Evolutionary conservation across 2,113 vertebrate species (phyloP).

Genomic region (Bos javanicus): DNA sequence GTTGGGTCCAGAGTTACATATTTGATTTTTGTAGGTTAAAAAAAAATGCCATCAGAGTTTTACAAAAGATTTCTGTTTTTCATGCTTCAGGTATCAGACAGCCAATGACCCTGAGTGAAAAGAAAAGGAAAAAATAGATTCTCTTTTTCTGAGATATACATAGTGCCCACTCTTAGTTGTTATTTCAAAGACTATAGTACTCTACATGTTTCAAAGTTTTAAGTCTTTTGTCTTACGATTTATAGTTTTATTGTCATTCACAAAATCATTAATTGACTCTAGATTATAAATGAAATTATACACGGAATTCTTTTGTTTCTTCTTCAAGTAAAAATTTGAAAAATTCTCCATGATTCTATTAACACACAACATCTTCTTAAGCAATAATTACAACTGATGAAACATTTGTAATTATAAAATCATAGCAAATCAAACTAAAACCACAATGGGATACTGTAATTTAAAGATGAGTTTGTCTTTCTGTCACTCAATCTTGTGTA

Average conservation of each 20-base stretch:
- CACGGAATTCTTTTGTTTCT: neutral
- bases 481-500: neutral
- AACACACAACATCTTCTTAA: neutral
- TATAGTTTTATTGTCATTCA: neutral
- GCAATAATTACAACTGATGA: neutral
- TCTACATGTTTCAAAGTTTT: neutral
- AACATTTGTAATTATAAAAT: neutral
- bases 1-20: neutral
- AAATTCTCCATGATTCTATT: neutral
- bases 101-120: neutral
- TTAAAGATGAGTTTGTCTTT: neutral
- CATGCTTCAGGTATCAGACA: neutral
- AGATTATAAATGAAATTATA: neutral
- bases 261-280: neutral
- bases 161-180: neutral
- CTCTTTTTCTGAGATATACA: neutral
- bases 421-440: slow-evolving; percentile 8
- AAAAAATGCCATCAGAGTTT: neutral
- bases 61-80: slow-evolving; percentile 33
- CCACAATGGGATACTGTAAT: neutral
- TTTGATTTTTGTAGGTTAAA: slow-evolving; percentile 24
- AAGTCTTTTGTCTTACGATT: neutral
- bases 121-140: neutral
- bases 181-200: neutral
- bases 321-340: neutral